A percentile compares a stretch with the other conserved stretches of the same genome.
Evolutionary conservation across 2,888 invertebrate genomes (phyloP).

Genomic region (Osedax fenrisi): DNA sequence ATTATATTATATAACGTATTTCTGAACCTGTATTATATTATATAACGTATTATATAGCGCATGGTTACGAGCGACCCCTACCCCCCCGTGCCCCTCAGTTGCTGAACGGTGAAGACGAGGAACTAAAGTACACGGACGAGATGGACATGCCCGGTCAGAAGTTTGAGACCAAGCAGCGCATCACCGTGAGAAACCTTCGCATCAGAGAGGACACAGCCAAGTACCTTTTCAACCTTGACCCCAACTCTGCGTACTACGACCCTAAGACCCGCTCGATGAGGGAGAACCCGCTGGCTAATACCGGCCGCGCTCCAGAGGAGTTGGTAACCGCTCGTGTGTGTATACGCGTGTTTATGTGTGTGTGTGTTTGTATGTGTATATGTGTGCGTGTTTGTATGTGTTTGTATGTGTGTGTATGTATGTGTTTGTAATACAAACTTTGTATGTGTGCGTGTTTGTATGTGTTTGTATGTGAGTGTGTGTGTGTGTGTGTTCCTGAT

Average conservation of each 20-base stretch:
- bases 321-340: constrained; percentile 28
- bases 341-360: neutral
- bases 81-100: too few species aligned
- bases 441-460: too few species aligned
- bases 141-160: constrained; percentile 90
- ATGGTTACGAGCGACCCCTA: too few species aligned
- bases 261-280: constrained; percentile 98
- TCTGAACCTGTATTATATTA: too few species aligned
- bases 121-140: constrained; percentile 57
- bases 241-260: constrained; percentile 94
- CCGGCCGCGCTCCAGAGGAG: constrained; percentile 41
- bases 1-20: too few species aligned
- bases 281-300: constrained; percentile 72
- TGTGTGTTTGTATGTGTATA: neutral
- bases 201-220: constrained; percentile 98
- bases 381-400: too few species aligned
- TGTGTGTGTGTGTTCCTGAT: too few species aligned
- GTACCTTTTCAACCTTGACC: constrained; percentile 86
- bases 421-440: too few species aligned
- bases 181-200: constrained; percentile 90
- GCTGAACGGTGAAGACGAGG: constrained; percentile 68
- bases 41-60: too few species aligned
- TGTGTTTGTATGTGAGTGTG: too few species aligned
- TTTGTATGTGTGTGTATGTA: too few species aligned
- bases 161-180: constrained; percentile 95